Evolutionary conservation across 2,888 invertebrate genomes (phyloP).

Genomic region (Listrodromus nycthemerus): DNA sequence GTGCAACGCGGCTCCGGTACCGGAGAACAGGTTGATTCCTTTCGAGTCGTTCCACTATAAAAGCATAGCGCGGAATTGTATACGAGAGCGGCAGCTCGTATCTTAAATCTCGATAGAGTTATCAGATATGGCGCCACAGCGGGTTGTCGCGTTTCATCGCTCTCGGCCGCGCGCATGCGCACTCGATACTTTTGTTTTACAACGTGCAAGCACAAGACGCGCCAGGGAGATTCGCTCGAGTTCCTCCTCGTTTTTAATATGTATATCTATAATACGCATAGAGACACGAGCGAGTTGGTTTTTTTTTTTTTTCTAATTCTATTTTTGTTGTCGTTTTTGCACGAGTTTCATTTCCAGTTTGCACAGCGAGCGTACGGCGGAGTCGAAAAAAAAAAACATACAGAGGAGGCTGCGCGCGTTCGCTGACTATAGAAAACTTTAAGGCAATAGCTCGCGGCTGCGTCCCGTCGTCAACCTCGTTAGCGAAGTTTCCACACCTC

Average conservation of each 20-base stretch:
- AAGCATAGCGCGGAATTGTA: slow-evolving; percentile 31
- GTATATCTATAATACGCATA: slow-evolving; percentile 6
- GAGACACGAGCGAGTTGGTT: slow-evolving; percentile 14
- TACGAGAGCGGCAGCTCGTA: slow-evolving; percentile 51
- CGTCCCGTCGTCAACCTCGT: slow-evolving; percentile 61
- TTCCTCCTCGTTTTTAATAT: slow-evolving; percentile 22
- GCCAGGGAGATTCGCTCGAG: slow-evolving; percentile 26
- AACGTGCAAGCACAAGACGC: slow-evolving; percentile 59
- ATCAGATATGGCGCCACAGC: slow-evolving; percentile 66
- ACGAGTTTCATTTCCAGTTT: slow-evolving; percentile 33
- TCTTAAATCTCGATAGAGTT: slow-evolving; percentile 65
- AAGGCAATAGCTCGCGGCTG: slow-evolving; percentile 38
- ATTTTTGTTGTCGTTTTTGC: slow-evolving; percentile 21
- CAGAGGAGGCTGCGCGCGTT: slow-evolving; percentile 4
- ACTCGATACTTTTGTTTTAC: slow-evolving; percentile 56
- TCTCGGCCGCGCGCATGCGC: slow-evolving; percentile 12
- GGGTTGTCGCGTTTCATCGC: slow-evolving; percentile 58
- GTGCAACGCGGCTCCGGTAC: not conserved
- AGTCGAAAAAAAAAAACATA: slow-evolving; percentile 3
- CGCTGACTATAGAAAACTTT: slow-evolving; percentile 1
- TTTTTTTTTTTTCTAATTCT: too few species aligned
- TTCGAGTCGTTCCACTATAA: slow-evolving; percentile 32
- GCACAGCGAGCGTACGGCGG: slow-evolving; percentile 2
- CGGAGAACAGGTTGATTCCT: slow-evolving; percentile 57
- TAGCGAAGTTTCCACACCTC: slow-evolving; percentile 51